Conservation (phyloP, 2,797 vertebrate genomes). For the Gastrophryne carolinensis region DNA sequence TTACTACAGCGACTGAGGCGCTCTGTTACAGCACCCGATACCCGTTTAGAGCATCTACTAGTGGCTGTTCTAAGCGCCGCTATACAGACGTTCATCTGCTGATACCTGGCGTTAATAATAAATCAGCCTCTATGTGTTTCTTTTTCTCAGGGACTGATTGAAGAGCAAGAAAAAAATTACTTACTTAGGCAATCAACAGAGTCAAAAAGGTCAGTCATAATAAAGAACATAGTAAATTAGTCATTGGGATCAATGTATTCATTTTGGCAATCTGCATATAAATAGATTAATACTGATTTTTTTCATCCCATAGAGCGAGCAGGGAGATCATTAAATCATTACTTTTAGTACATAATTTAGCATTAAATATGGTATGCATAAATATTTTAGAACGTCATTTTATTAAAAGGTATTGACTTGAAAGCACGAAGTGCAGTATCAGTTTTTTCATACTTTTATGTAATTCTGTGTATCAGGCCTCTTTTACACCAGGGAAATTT, state of each 20-base stretch:
- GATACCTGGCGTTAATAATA: too few relatives aligned
- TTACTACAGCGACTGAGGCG: too few relatives aligned
- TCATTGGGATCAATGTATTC: slow-evolving; percentile 76
- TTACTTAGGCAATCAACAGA: slow-evolving; percentile 56
- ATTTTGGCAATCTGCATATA: slow-evolving; percentile 82
- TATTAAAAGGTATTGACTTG: too few relatives aligned
- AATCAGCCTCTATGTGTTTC: not conserved
- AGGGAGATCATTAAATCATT: slow-evolving; percentile 71
- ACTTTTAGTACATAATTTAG: slow-evolving; percentile 67
- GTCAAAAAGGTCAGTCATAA: slow-evolving; percentile 74
- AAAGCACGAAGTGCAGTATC: too few relatives aligned
- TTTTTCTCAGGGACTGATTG: not conserved
- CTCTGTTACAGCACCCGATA: too few relatives aligned
- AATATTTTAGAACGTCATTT: slow-evolving; percentile 27
- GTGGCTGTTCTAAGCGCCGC: too few relatives aligned
- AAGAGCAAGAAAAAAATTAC: slow-evolving; percentile 7
- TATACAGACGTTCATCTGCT: too few relatives aligned
- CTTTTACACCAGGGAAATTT: too few relatives aligned
- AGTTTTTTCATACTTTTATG: too few relatives aligned
- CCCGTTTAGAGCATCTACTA: too few relatives aligned
- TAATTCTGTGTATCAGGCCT: too few relatives aligned
- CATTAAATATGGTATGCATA: slow-evolving; percentile 29
- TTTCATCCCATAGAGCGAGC: slow-evolving; percentile 71
- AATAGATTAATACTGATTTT: slow-evolving; percentile 74
- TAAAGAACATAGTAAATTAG: slow-evolving; percentile 73